A percentile compares a stretch with the other conserved stretches of the same genome.
phyloP scores from a whole-genome alignment of 2,797 vertebrate genomes.

The Pelochelys cantorii region DNA sequence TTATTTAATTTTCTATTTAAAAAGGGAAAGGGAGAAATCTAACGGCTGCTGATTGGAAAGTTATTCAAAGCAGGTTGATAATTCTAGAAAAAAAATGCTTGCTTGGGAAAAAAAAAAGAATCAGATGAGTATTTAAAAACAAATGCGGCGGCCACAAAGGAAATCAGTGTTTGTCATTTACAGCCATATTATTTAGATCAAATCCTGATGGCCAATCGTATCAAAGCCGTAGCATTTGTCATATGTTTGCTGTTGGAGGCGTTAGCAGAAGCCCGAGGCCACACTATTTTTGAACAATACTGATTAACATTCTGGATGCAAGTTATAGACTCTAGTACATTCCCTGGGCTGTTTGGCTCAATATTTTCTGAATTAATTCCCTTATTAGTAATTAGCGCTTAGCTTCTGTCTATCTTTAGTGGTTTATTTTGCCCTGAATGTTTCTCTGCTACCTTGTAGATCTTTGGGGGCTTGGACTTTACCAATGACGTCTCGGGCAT shows the following conservation, averaged over 20 bases:
- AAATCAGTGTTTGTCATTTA: conserved; percentile 10
- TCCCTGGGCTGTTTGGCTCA: background rate
- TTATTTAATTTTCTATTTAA: background rate
- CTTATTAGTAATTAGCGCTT: background rate
- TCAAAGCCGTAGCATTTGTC: background rate
- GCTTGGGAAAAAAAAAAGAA: background rate
- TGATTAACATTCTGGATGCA: conserved; percentile 45
- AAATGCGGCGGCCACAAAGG: background rate
- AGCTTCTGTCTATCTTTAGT: background rate
- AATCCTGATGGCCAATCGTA: background rate
- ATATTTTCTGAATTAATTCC: background rate
- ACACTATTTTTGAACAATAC: conserved; percentile 18
- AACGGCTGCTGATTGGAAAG: background rate
- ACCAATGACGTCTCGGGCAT: background rate
- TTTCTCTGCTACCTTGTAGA: accelerated
- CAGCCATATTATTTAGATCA: conserved; percentile 28
- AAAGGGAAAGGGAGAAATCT: background rate
- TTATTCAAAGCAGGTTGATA: background rate
- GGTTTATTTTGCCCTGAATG: background rate
- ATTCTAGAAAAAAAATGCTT: background rate
- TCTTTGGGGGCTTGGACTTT: background rate
- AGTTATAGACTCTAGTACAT: background rate
- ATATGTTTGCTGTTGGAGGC: background rate
- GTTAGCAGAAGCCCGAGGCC: conserved; percentile 5
- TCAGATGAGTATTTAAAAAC: background rate